Evolutionary conservation across 2,113 vertebrate genomes (phyloP), one percentile per base, ranked within the genome.

Genomic region (Ascaphus truei): DNA sequence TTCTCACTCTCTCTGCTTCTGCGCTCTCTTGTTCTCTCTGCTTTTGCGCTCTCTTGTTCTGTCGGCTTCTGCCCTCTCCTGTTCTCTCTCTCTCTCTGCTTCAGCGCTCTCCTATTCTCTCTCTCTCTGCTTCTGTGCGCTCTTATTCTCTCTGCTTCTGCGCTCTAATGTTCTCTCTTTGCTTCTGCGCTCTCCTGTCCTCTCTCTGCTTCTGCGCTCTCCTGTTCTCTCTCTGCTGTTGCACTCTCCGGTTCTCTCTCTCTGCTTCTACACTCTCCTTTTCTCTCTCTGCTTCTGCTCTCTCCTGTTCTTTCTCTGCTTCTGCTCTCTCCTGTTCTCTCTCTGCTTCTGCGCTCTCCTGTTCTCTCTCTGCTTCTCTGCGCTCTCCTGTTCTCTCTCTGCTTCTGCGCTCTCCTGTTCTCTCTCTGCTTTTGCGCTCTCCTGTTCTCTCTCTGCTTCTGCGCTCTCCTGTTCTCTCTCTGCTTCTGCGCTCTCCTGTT

Each of bases 401-500:
- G 31, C 37, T 71, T 60, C 27, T 39, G 43, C 45, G 29, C 37
- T 39, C 67, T 69, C 33, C 27, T 37, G 25, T 71, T 41, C 43
- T 26, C 56, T 50, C 55, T 60, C 31, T 45, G 51, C 45, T 41
- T 71, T 71, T 71, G 67, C 61, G 51, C 60, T 61, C 11, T 34
- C 37, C 56, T 30, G 67, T 56, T 71, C 57, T 61, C 55, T 71
- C 31, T 29, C 23, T 71, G 31, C 37, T 71, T 60, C 27, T 39
- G 43, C 45, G 29, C 37, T 39, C 67, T 69, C 33, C 27, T 37
- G 22, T 26, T 56, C 33, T 71, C 56, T 30, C 61, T 41, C 43
- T 26, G 45, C 37, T 43, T 60, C 31, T 45, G n/a, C n/a, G n/a
- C n/a, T 61, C 45, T 41, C 61, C 61, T 71, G 67, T 71, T 61